A percentile compares a stretch with the other conserved stretches of the same genome.
Conservation (phyloP, 1,140 invertebrate species). For the Saccostrea echinata region DNA sequence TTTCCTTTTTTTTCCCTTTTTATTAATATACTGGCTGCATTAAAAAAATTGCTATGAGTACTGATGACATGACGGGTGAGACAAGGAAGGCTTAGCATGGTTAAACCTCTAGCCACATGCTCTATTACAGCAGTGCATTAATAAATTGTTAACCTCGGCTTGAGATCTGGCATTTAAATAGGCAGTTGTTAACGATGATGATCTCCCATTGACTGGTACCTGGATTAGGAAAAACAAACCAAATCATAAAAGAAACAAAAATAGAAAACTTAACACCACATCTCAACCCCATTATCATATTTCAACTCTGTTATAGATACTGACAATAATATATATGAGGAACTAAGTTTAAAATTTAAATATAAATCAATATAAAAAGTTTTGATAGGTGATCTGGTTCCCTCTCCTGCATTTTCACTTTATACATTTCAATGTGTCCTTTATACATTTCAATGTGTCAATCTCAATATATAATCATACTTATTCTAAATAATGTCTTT, state of each 20-base stretch:
- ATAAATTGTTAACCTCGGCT: not conserved
- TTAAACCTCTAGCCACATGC: slow-evolving; percentile 8
- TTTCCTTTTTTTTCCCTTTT: not conserved
- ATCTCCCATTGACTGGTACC: slow-evolving; percentile 7
- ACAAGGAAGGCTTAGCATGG: not conserved
- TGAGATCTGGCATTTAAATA: slow-evolving; percentile 13
- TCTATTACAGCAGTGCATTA: slow-evolving; percentile 2
- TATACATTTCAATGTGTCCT: too few species aligned
- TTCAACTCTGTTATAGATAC: not conserved
- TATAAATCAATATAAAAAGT: too few species aligned
- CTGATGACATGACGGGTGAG: not conserved
- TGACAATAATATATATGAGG: too few species aligned
- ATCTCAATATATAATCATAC: too few species aligned
- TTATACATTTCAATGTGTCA: too few species aligned
- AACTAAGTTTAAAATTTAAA: too few species aligned
- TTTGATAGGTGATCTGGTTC: too few species aligned
- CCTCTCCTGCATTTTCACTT: too few species aligned
- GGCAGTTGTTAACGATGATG: not conserved
- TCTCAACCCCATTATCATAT: too few species aligned
- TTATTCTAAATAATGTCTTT: too few species aligned
- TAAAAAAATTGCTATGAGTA: not conserved
- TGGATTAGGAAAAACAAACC: slow-evolving; percentile 3
- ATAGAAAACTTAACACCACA: too few species aligned
- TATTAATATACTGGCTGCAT: too few species aligned
- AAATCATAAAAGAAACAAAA: not conserved